Evolutionary conservation across 2,113 vertebrate species (phyloP), one percentile per base, ranked within the genome.

Genomic region (Nerophis lumbriciformis): DNA sequence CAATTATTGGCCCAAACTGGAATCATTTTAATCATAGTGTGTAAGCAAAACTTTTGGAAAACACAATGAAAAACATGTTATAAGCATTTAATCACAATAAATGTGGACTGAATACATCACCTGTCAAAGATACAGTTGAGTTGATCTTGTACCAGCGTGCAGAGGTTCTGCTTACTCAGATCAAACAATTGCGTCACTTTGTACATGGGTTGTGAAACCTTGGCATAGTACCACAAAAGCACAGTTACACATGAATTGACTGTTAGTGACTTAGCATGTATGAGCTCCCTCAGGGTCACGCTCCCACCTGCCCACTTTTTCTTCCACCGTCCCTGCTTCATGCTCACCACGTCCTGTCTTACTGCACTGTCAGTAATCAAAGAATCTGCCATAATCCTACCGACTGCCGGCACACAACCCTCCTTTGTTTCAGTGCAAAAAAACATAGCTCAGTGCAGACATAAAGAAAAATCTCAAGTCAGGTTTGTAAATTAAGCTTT

Each of bases 401-500:
- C 59, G 65, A 74, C 61, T 64, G 67, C 61, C 53, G 47, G 72
- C 74, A 81, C 66, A 88, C 77, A 83, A 61, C 70, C 48, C 63
- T 10, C 57, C 81, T 81, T 88, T 89, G 83, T 86, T 83, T 68
- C 65, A 42, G 6, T 14, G 5, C 16, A 51, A 53, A 61, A 59
- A 55, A 68, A 74, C 66, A 74, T 62, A 66, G 58, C 53, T 50
- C 59, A 53, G 63, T 50, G 48, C 68, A 83, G 78, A 80, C 72
- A 80, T 54, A 78, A 59, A 66, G 72, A 77, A 77, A 76, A 71
- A 37, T 67, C 63, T 75, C 55, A 79, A 87, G 82, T 85, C 80
- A 81, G 70, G 69, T 82, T 78, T 65, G 57, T 83, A 68, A 85
- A 85, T 81, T 85, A 87, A 86, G 73, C 77, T 79, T 79, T 58